Conservation (phyloP, 2,888 invertebrate genomes). For the Oithona nana region DNA sequence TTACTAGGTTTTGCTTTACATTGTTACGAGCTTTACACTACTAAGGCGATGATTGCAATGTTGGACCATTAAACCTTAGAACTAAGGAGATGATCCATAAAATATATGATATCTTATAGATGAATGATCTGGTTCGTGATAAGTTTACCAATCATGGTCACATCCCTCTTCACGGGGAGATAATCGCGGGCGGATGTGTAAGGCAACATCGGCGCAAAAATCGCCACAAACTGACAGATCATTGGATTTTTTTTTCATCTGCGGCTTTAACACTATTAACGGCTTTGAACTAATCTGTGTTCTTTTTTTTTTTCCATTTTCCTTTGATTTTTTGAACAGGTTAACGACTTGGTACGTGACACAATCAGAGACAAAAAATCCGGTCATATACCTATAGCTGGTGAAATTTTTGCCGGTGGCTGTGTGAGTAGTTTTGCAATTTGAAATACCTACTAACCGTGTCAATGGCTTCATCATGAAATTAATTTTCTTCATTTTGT, state of each 20-base stretch:
- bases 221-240: too few species aligned
- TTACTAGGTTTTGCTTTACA: too few species aligned
- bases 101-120: too few species aligned
- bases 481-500: not conserved
- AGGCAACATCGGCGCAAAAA: too few species aligned
- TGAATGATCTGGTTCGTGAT: constrained; percentile 88
- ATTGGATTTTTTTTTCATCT: too few species aligned
- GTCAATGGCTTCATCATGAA: not conserved
- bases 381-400: not conserved
- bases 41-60: too few species aligned
- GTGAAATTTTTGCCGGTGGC: constrained; percentile 9
- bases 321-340: constrained; percentile 1
- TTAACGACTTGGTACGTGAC: constrained; percentile 9
- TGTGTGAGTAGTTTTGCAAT: constrained; percentile 3
- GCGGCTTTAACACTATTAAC: too few species aligned
- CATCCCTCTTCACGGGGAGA: constrained; percentile 61
- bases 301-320: too few species aligned
- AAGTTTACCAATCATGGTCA: constrained; percentile 72
- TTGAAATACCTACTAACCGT: too few species aligned
- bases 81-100: too few species aligned
- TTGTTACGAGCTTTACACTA: too few species aligned
- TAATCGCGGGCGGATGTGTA: constrained; percentile 78
- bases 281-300: not conserved
- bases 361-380: not conserved
- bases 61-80: too few species aligned